Evolutionary conservation across 2,888 invertebrate species (phyloP).

Genomic region (Smittia sp.): DNA sequence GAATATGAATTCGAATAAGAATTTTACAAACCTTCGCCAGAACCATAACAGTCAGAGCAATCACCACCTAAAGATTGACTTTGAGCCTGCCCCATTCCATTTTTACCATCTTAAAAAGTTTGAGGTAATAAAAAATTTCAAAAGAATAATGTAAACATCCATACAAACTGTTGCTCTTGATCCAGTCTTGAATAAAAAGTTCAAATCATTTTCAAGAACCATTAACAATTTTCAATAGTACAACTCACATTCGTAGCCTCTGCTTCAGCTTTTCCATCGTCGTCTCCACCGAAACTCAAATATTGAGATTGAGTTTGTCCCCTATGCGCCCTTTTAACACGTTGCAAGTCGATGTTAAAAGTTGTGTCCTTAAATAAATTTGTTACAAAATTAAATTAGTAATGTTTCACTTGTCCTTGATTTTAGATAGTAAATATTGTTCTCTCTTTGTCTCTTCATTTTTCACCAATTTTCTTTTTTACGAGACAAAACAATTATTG

Average conservation of each 20-base stretch:
- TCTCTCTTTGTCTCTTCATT: no score
- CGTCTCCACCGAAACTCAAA: conserved; percentile 64
- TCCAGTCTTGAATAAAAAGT: conserved; percentile 44
- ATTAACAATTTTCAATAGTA: neutral
- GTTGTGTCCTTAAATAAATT: neutral
- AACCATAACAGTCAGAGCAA: conserved; percentile 65
- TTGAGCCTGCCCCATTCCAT: conserved; percentile 86
- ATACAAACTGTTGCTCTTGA: conserved; percentile 53
- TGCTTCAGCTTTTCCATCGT: conserved; percentile 76
- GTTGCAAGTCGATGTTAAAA: neutral
- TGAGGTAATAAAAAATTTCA: neutral
- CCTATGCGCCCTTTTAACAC: conserved; percentile 47
- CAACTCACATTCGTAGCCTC: conserved; percentile 62
- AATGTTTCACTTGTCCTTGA: no score
- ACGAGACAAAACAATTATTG: no score
- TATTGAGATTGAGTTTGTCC: conserved; percentile 86
- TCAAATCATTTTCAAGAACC: neutral
- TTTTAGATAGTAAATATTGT: no score
- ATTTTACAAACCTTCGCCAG: conserved; percentile 42
- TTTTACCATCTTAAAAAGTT: conserved; percentile 64
- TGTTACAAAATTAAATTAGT: no score
- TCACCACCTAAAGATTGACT: conserved; percentile 71
- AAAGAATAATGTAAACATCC: neutral
- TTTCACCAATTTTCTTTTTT: no score
- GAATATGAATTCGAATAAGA: neutral